These are phyloP conservation scores for Heliothis subflexa DNA, from an alignment of 1,140 invertebrate genomes.

Conservation along the genomic window DNA sequence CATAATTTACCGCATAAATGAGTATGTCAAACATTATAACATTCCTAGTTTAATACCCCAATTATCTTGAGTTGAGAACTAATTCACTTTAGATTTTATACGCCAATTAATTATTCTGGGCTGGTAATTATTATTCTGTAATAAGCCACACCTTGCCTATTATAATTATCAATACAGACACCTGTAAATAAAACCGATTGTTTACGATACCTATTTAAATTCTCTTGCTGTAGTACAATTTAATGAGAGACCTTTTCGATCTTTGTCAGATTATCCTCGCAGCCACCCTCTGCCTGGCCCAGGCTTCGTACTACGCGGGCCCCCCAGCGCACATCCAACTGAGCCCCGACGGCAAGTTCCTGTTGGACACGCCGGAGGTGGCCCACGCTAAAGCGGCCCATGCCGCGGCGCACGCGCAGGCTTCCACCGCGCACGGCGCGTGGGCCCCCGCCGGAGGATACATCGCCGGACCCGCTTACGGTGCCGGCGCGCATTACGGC, in stretches of 20 bases:
- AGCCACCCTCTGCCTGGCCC: conserved; percentile 76
- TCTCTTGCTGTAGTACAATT: no score
- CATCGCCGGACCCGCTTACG: conserved; percentile 67
- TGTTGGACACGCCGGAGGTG: conserved; percentile 82
- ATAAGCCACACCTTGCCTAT: neutral
- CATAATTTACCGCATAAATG: neutral
- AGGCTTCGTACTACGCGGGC: conserved; percentile 80
- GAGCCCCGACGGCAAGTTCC: conserved; percentile 79
- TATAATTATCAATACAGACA: no score
- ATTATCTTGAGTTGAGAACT: neutral
- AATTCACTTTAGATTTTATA: neutral
- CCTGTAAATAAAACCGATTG: no score
- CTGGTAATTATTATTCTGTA: neutral
- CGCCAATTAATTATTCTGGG: neutral
- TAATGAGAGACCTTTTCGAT: no score
- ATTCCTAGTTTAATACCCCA: neutral
- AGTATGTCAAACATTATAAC: neutral
- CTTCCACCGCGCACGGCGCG: conserved; percentile 72
- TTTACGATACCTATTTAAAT: no score
- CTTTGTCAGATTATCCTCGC: conserved; percentile 77
- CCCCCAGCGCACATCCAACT: conserved; percentile 79
- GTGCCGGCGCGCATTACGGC: conserved; percentile 75
- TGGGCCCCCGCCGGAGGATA: conserved; percentile 72
- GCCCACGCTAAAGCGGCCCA: conserved; percentile 83
- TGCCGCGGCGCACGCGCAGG: conserved; percentile 77